Percentiles rank a stretch among this genome's conserved stretches.
Evolutionary conservation across 2,888 invertebrate species (phyloP).

Genomic region (Dolichomitus sp.): DNA sequence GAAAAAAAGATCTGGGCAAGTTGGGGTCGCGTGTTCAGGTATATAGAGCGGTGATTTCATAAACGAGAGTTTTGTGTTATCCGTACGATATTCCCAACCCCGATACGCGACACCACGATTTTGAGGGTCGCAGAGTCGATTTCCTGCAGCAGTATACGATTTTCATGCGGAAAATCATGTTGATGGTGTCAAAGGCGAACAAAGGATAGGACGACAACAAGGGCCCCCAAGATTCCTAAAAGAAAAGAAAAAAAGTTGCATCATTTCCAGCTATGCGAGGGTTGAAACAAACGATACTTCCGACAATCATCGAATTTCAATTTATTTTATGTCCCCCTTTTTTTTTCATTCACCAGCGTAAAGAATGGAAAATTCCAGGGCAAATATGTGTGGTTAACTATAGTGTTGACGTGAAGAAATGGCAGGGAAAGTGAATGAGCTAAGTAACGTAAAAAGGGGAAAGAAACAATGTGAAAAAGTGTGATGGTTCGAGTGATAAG

Average conservation of each 20-base stretch:
- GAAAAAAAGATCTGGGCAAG: not conserved
- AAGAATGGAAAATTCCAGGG: not conserved
- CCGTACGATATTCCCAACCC: conserved; percentile 42
- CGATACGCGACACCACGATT: conserved; percentile 47
- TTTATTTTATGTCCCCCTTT: not conserved
- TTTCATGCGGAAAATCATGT: conserved; percentile 34
- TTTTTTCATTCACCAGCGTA: not conserved
- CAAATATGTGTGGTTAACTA: not conserved
- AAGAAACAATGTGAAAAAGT: conserved; percentile 14
- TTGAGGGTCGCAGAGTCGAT: conserved; percentile 49
- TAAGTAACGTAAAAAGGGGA: conserved; percentile 19
- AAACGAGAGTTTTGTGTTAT: conserved; percentile 26
- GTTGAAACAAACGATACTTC: conserved; percentile 9
- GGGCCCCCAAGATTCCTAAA: conserved; percentile 20
- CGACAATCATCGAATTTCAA: conserved; percentile 11
- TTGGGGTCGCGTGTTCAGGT: conserved; percentile 17
- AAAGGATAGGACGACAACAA: conserved; percentile 4
- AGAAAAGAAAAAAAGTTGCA: conserved; percentile 9
- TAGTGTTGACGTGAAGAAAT: not conserved
- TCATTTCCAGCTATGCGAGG: conserved; percentile 22
- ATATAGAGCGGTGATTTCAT: conserved; percentile 1
- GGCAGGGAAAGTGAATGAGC: conserved; percentile 30
- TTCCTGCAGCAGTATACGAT: conserved; percentile 26
- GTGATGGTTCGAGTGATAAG: conserved; percentile 24
- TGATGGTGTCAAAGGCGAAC: not conserved